Evolutionary conservation across 1,140 invertebrate genomes (phyloP).

Genomic region (Cyrtorhinus lividipennis): DNA sequence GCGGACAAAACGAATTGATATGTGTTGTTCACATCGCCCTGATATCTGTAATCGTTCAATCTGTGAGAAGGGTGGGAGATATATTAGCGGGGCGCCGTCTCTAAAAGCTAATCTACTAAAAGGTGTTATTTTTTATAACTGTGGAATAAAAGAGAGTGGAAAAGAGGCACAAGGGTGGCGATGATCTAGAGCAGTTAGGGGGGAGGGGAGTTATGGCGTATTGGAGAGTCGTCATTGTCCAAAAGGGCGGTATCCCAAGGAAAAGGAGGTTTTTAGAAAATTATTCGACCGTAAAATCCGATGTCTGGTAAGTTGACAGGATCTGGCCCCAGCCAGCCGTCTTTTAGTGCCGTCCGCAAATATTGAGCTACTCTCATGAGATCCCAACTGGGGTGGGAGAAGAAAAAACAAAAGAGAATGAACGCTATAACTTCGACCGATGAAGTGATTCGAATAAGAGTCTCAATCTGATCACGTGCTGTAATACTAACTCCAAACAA

Average conservation of each 20-base stretch:
- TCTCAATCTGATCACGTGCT: no score
- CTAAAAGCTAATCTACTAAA: constrained; percentile 16
- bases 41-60: constrained; percentile 16
- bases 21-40: not conserved
- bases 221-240: not conserved
- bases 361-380: not conserved
- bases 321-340: not conserved
- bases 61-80: not conserved
- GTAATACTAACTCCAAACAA: no score
- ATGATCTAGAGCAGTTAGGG: not conserved
- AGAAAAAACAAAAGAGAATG: no score
- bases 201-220: not conserved
- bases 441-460: no score
- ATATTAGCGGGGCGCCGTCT: not conserved
- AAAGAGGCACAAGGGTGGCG: not conserved
- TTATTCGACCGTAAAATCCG: constrained; percentile 7
- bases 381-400: no score
- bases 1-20: constrained; percentile 5
- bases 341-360: constrained; percentile 1
- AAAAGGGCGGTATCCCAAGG: not conserved
- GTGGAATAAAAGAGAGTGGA: not conserved
- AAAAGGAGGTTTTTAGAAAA: not conserved
- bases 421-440: no score
- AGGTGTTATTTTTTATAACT: constrained; percentile 19
- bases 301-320: constrained; percentile 4